Evolutionary conservation across 2,888 invertebrate species (phyloP), one percentile per base, ranked within the genome.

Genomic region (Eudemis profundana): DNA sequence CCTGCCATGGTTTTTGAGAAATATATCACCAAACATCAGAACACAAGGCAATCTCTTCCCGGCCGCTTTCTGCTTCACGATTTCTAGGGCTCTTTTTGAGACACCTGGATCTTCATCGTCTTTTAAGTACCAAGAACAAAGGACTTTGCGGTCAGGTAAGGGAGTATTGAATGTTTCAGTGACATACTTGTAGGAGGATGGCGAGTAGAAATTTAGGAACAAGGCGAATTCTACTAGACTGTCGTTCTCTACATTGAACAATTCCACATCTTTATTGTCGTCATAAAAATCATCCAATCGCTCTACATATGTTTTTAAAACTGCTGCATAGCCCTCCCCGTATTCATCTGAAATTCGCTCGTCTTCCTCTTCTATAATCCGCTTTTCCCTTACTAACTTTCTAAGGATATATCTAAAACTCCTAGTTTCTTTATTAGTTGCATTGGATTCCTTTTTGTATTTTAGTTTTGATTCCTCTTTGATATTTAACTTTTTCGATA

Each of bases 131-230:
- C 47, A 60, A 17, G 36, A 15, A 38, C 49, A 23, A 38, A 60
- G 23, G 38, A 8, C 27, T 8, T 21, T 49, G 14, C 44, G 47
- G 3, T 47, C 12, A 3, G 62, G 62, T 17, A 62, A 15, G 17
- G 54, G 29, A 3, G 54, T 54, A 7, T 38, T 49, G 23, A 60
- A 60, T 5, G 21, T 49, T 27, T 49, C 17, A 1, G 27, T 14
- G 5, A 60, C 36, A 23, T 60, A 49, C 12, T 49, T 49, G 27
- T 60, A 60, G 38, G 17, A 23, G 3, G 60, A 60, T 27, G 60
- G 60, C 5, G 60, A 60, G 38, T 60, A 60, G 17, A 27, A 60
- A 10, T 60, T 60, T 1, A 60, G 49, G 27, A 49, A 49, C 12
- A 60, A 14, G 0, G 60, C 60, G 17, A 62, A 62, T 12, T 46